These are phyloP conservation scores for Dasyprocta punctata DNA, from an alignment of 2,113 vertebrate genomes.

Conservation along the genomic window DNA sequence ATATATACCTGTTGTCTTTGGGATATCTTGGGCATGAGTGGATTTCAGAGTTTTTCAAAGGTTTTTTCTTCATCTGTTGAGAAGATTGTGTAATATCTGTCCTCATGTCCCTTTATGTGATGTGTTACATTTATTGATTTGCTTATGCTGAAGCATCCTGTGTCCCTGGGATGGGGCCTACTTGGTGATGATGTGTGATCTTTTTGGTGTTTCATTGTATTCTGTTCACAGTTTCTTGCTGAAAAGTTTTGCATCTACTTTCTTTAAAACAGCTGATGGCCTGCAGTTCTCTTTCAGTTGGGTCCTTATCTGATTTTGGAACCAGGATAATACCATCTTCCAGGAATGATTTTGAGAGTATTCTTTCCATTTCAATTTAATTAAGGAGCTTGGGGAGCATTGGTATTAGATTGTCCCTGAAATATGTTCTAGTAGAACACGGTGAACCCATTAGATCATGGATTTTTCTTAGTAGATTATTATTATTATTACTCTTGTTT, in stretches of 20 bases:
- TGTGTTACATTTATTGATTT: not conserved
- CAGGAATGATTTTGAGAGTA: not conserved
- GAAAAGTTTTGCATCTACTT: not conserved
- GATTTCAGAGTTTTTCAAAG: not conserved
- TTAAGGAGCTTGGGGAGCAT: not conserved
- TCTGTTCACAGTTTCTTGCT: not conserved
- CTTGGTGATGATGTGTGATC: not conserved
- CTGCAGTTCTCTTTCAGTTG: not conserved
- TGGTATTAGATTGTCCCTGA: not conserved
- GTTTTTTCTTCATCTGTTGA: not conserved
- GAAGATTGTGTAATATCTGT: not conserved
- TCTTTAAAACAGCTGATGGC: not conserved
- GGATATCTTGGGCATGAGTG: not conserved
- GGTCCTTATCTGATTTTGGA: not conserved
- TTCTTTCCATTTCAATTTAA: not conserved
- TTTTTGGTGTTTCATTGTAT: not conserved
- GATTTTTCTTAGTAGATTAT: not conserved
- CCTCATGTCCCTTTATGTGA: not conserved
- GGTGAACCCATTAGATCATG: not conserved
- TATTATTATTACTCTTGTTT: not conserved
- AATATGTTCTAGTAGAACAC: not conserved
- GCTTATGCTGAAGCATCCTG: not conserved
- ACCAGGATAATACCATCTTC: not conserved
- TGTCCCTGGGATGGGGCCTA: not conserved
- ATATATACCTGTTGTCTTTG: not conserved